These are phyloP conservation scores for Mystacornis crossleyi DNA, from an alignment of 2,113 vertebrate genomes.

Conservation along the genomic window DNA sequence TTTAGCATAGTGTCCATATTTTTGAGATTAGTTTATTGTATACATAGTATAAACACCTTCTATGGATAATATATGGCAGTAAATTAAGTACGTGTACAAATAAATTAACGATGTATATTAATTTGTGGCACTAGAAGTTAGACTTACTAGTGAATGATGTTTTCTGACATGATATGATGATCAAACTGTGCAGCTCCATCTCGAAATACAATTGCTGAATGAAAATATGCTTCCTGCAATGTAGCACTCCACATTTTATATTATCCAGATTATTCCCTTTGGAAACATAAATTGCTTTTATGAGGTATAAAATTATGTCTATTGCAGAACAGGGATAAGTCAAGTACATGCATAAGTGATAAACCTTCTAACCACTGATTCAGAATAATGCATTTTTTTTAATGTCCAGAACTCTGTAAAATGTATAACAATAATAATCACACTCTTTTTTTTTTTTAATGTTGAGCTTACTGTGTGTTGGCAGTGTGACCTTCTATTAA, in stretches of 20 bases:
- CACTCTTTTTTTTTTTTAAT: background rate
- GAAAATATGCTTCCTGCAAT: conserved; percentile 81
- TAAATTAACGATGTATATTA: conserved; percentile 77
- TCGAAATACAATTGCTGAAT: conserved; percentile 79
- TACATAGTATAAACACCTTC: conserved; percentile 40
- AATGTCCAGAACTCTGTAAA: conserved; percentile 65
- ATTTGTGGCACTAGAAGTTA: conserved; percentile 73
- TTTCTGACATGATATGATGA: conserved; percentile 75
- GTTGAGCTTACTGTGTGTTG: conserved; percentile 27
- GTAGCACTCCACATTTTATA: conserved; percentile 80
- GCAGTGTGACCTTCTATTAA: conserved; percentile 37
- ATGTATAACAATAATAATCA: conserved; percentile 62
- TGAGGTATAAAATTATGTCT: conserved; percentile 88
- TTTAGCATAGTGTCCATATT: conserved; percentile 28
- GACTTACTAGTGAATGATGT: conserved; percentile 74
- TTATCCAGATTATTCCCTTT: conserved; percentile 84
- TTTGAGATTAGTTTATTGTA: conserved; percentile 33
- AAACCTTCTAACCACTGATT: conserved; percentile 82
- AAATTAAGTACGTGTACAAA: conserved; percentile 64
- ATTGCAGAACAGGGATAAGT: conserved; percentile 85
- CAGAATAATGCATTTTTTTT: conserved; percentile 67
- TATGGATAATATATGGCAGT: conserved; percentile 48
- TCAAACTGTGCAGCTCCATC: conserved; percentile 77
- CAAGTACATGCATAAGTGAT: conserved; percentile 82
- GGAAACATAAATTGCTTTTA: conserved; percentile 88